phyloP scores from a whole-genome alignment of 30 jellyfish, hydroid and myxozoan species.

The Rhopilema esculentum region DNA sequence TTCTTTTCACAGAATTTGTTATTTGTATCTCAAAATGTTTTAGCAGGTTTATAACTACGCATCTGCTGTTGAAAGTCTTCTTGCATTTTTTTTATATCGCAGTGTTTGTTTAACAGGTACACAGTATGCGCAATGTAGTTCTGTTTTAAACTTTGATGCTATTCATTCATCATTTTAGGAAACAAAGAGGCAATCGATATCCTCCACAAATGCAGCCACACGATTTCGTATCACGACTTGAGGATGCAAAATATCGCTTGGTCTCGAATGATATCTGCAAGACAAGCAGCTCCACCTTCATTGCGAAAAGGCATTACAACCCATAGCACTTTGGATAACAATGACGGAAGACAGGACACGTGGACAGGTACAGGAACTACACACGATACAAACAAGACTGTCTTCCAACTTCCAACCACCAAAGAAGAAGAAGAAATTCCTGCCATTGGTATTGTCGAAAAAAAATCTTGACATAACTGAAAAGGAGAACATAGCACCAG shows the following conservation, averaged over 20 bases:
- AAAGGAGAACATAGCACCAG: background rate
- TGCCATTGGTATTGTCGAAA: constrained; percentile 5
- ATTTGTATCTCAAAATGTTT: too few relatives aligned
- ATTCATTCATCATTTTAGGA: too few relatives aligned
- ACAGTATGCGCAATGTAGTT: too few relatives aligned
- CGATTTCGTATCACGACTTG: constrained; percentile 36
- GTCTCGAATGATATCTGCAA: constrained; percentile 37
- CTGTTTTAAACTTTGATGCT: too few relatives aligned
- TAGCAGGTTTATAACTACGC: too few relatives aligned
- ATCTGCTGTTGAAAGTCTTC: too few relatives aligned
- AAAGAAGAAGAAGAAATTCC: constrained; percentile 2
- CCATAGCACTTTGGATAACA: constrained; percentile 49
- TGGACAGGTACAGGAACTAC: constrained; percentile 52
- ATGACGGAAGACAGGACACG: constrained; percentile 56
- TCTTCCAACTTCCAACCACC: constrained; percentile 49
- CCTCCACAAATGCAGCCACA: constrained; percentile 49
- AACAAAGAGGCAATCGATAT: constrained; percentile 20
- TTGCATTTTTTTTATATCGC: too few relatives aligned
- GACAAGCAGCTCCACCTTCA: background rate
- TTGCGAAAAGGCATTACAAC: constrained; percentile 52
- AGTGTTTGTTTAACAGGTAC: too few relatives aligned
- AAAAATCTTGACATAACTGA: constrained; percentile 21
- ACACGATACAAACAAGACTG: constrained; percentile 62
- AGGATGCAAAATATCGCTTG: constrained; percentile 48
- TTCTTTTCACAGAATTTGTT: too few relatives aligned